Percentiles rank a stretch among this genome's conserved stretches.
phyloP scores from a whole-genome alignment of 2,888 invertebrate genomes.

The Proisotoma minuta region DNA sequence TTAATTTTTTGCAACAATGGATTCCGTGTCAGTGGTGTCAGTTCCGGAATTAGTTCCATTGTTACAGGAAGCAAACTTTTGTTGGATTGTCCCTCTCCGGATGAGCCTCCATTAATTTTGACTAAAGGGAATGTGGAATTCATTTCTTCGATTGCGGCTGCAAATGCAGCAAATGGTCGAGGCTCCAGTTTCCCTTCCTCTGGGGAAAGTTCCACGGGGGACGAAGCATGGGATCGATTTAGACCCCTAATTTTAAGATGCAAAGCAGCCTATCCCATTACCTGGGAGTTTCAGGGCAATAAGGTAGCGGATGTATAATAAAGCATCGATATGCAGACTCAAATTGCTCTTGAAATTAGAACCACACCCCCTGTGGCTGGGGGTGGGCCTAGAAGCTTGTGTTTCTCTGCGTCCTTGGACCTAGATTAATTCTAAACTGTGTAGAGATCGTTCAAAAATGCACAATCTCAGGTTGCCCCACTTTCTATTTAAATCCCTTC shows the following conservation, averaged over 20 bases:
- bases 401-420: too few relatives aligned
- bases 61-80: background rate
- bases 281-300: constrained; percentile 33
- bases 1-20: too few relatives aligned
- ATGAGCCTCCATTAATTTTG: constrained; percentile 26
- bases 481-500: too few relatives aligned
- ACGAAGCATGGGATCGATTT: constrained; percentile 33
- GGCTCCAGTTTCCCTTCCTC: background rate
- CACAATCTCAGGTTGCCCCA: too few relatives aligned
- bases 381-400: too few relatives aligned
- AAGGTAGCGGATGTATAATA: constrained; percentile 17
- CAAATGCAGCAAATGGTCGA: constrained; percentile 1
- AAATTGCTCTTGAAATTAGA: too few relatives aligned
- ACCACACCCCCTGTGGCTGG: too few relatives aligned
- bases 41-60: too few relatives aligned
- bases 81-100: constrained; percentile 22
- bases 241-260: constrained; percentile 34
- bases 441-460: too few relatives aligned
- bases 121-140: constrained; percentile 19
- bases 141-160: constrained; percentile 14
- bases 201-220: constrained; percentile 17
- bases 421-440: too few relatives aligned
- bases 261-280: constrained; percentile 37
- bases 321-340: too few relatives aligned
- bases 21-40: too few relatives aligned